A percentile compares a stretch with the other conserved stretches of the same genome.
Conservation (phyloP, 2,888 invertebrate genomes). For the Ramazzottius varieornatus region DNA sequence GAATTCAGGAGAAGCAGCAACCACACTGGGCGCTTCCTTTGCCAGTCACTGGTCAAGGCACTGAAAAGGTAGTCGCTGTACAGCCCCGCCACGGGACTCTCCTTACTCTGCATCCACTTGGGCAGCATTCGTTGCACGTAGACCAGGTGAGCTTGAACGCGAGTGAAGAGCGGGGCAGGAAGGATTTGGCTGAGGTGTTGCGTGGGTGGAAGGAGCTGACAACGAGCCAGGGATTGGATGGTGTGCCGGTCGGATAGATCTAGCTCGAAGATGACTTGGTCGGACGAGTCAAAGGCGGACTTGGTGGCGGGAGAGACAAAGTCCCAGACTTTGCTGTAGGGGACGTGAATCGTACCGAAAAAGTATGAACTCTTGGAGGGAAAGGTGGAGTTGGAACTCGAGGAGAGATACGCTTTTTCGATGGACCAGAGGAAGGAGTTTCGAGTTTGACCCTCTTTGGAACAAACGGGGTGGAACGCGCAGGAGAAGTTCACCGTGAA, state of each 20-base stretch:
- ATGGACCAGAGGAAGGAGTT: too few species aligned
- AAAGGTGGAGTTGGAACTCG: neutral
- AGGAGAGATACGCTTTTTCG: too few species aligned
- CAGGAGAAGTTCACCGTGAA: too few species aligned
- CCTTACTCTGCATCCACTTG: constrained; percentile 22
- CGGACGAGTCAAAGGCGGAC: constrained; percentile 26
- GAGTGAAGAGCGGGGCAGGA: constrained; percentile 22
- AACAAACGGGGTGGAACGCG: too few species aligned
- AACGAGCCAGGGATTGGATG: constrained; percentile 23
- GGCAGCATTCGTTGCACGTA: constrained; percentile 24
- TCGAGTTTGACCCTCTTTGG: too few species aligned
- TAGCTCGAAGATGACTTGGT: constrained; percentile 29
- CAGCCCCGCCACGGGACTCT: constrained; percentile 15
- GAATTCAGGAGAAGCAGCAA: constrained; percentile 30
- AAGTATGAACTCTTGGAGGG: constrained; percentile 20
- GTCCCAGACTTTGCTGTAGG: constrained; percentile 30
- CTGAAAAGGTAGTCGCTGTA: constrained; percentile 27
- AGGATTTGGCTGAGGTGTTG: constrained; percentile 21
- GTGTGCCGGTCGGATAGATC: constrained; percentile 29
- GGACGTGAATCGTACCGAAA: constrained; percentile 33
- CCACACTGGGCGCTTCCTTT: constrained; percentile 30
- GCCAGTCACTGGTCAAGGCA: constrained; percentile 29
- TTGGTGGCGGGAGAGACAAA: constrained; percentile 28
- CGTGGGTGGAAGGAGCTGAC: constrained; percentile 26
- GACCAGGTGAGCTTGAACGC: constrained; percentile 25